Percentiles rank a stretch among this genome's conserved stretches.
Conservation (phyloP, 2,113 vertebrate species). For the Melanerpes formicivorus region DNA sequence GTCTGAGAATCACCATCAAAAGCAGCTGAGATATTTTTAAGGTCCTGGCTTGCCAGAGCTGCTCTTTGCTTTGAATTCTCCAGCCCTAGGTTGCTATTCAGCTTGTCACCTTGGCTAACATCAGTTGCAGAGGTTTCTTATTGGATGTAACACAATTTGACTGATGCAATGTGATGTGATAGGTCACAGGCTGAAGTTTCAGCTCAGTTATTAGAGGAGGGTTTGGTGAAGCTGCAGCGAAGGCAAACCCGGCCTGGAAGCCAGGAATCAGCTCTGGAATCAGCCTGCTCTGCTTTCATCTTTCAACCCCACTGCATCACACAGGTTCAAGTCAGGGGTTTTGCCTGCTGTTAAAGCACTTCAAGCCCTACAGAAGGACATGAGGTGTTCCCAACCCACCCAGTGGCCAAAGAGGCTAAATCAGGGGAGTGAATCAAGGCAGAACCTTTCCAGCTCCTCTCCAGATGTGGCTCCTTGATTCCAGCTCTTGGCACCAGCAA, state of each 20-base stretch:
- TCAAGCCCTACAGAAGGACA: neutral
- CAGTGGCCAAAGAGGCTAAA: neutral
- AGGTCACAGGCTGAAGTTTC: conserved; percentile 57
- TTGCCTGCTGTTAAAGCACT: neutral
- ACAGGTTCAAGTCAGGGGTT: neutral
- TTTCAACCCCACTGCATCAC: neutral
- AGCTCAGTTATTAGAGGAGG: conserved; percentile 47
- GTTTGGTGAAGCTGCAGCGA: neutral
- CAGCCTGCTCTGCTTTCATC: neutral
- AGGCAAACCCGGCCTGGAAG: neutral
- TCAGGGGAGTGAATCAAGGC: rapidly evolving
- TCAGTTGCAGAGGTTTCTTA: conserved; percentile 60
- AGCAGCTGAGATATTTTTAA: conserved; percentile 47
- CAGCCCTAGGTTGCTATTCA: conserved; percentile 47
- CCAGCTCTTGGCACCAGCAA: rapidly evolving
- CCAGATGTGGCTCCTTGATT: neutral
- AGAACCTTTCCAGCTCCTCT: neutral
- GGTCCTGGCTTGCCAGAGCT: conserved; percentile 43
- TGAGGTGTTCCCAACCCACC: neutral
- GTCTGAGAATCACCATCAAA: conserved; percentile 35
- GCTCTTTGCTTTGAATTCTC: conserved; percentile 51
- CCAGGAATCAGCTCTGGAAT: neutral
- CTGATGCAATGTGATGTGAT: conserved; percentile 69
- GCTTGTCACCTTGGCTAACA: conserved; percentile 55
- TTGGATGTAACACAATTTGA: conserved; percentile 52